Evolutionary conservation across 2,113 vertebrate genomes (phyloP).

Genomic region (Eudorcas thomsonii): DNA sequence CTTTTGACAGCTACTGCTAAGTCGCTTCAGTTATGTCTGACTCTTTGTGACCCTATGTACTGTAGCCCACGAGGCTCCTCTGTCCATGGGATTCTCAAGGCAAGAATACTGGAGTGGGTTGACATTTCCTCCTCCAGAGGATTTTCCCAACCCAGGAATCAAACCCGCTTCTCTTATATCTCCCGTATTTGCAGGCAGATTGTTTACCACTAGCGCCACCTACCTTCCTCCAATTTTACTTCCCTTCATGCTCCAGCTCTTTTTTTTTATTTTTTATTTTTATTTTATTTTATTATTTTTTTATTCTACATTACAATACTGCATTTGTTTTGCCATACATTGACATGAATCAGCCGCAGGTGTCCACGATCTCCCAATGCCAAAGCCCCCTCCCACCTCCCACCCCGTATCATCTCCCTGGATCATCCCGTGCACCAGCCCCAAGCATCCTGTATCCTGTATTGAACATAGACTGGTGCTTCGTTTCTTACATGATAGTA

Average conservation of each 20-base stretch:
- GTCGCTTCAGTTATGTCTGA: neutral
- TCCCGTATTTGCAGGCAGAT: neutral
- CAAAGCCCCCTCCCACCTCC: too few relatives aligned
- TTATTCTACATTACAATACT: too few relatives aligned
- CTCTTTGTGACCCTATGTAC: neutral
- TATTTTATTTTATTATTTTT: too few relatives aligned
- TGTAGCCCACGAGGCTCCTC: neutral
- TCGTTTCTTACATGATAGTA: too few relatives aligned
- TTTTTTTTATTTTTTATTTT: too few relatives aligned
- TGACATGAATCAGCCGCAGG: too few relatives aligned
- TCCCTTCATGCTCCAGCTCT: neutral
- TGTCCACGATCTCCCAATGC: too few relatives aligned
- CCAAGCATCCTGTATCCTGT: too few relatives aligned
- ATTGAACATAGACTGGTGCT: too few relatives aligned
- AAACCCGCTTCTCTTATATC: neutral
- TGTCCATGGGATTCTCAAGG: neutral
- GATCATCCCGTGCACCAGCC: too few relatives aligned
- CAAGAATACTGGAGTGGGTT: neutral
- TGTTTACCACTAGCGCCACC: neutral
- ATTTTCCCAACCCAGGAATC: neutral
- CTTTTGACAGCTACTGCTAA: neutral
- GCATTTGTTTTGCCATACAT: too few relatives aligned
- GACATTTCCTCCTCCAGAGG: neutral
- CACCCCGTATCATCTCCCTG: too few relatives aligned
- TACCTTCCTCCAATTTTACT: neutral